Base-by-base conservation (phyloP, 2,888 invertebrate genomes). In the Cerceris ruficornis region DNA sequence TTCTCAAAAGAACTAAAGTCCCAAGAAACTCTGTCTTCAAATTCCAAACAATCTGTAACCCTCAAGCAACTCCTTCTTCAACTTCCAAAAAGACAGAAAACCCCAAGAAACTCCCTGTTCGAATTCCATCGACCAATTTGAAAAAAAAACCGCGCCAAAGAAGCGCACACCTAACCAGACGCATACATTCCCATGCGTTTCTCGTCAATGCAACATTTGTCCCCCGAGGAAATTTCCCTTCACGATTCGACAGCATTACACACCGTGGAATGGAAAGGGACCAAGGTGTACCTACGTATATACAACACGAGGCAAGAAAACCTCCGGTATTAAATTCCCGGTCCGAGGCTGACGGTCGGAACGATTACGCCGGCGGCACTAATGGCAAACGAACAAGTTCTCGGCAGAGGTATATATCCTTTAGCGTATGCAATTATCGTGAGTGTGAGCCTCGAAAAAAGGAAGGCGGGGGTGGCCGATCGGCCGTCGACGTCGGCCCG, bases 381-480 rank as follows among this genome's bases (percentile, higher is more conserved):
- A 67, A 72, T 75, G 74, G 65, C 60, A 54, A 72, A 69, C 77
- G 58, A 58, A 68, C 74, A 71, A 80, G 61, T 66, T 60, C 62
- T 64, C 41, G n/a, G 68, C 59, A 58, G 67, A 72, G 69, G 28
- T 75, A 75, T 62, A 66, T 70, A 73, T 76, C 67, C 59, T 70
- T 61, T 58, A 54, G 43, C 66, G 71, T 67, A 49, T 70, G 57
- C 61, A 68, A 73, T 80, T 80, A 80, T 80, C 70, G 55, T 57
- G 67, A 78, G 73, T 78, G 62, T 46, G 59, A 82, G 64, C 50
- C 70, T 76, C 62, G 77, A 69, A 77, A 82, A 75, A 72, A 52
- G 42, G 59, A n/a, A 43, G 46, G 64, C 42, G 67, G 62, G 60
- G 54, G 52, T 14, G 60, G 46, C 49, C 69, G 74, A 72, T 78